These are phyloP conservation scores for Mechanitis mazaeus DNA, from an alignment of 2,888 invertebrate species.

Conservation along the genomic window DNA sequence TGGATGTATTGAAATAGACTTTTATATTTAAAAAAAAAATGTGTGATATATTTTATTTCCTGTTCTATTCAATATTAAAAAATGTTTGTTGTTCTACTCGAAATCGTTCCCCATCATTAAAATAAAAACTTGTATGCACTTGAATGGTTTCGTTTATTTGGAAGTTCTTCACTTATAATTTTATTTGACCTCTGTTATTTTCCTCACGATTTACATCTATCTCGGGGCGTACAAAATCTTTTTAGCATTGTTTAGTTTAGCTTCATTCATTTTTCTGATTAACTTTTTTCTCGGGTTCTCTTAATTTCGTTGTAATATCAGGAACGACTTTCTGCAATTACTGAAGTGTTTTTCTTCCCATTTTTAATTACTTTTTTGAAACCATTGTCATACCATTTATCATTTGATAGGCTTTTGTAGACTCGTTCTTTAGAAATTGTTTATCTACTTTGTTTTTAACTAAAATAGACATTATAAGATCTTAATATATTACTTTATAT, in stretches of 20 bases:
- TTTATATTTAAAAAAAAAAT: too few relatives aligned
- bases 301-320: constrained; percentile 24
- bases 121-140: background rate
- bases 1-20: too few relatives aligned
- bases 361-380: too few relatives aligned
- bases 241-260: constrained; percentile 22
- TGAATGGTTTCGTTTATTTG: constrained; percentile 3
- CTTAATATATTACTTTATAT: too few relatives aligned
- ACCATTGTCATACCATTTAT: too few relatives aligned
- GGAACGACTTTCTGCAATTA: constrained; percentile 14
- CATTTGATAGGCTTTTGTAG: too few relatives aligned
- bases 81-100: too few relatives aligned
- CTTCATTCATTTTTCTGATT: constrained; percentile 29
- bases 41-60: too few relatives aligned
- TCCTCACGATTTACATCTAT: constrained; percentile 17
- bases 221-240: constrained; percentile 22
- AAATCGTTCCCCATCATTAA: background rate
- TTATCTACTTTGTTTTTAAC: too few relatives aligned
- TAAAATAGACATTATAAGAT: too few relatives aligned
- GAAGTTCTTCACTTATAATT: constrained; percentile 13
- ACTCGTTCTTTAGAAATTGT: too few relatives aligned
- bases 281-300: constrained; percentile 27
- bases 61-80: too few relatives aligned
- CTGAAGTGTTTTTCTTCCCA: constrained; percentile 13
- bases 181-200: constrained; percentile 17